phyloP scores from a whole-genome alignment of 2,888 invertebrate species.

The Epiblema foenella region DNA sequence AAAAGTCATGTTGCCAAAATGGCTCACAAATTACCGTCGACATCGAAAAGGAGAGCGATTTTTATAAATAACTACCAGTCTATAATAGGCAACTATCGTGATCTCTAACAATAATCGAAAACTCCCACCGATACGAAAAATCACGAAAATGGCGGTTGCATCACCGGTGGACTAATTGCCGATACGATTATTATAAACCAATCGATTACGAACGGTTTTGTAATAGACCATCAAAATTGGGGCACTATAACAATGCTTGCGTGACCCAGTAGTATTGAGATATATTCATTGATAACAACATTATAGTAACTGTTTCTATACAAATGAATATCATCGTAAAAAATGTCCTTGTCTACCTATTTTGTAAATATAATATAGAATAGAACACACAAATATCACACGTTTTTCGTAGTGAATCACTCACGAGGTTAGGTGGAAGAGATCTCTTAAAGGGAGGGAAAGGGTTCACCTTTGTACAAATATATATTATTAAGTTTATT shows the following conservation, averaged over 20 bases:
- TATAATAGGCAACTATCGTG: slow-evolving; percentile 66
- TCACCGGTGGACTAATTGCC: slow-evolving; percentile 72
- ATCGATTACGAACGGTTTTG: slow-evolving; percentile 71
- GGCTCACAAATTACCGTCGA: too few relatives aligned
- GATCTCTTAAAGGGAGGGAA: too few relatives aligned
- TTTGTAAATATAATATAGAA: too few relatives aligned
- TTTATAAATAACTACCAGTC: too few relatives aligned
- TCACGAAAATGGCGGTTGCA: slow-evolving; percentile 73
- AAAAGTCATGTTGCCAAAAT: too few relatives aligned
- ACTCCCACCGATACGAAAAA: slow-evolving; percentile 74
- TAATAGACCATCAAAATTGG: slow-evolving; percentile 51
- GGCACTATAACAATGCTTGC: slow-evolving; percentile 39
- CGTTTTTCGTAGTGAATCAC: not conserved
- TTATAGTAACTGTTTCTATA: not conserved
- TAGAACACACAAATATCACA: not conserved
- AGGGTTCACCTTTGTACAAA: too few relatives aligned
- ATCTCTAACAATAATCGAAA: slow-evolving; percentile 73
- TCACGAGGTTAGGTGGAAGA: too few relatives aligned
- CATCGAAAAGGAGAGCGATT: too few relatives aligned
- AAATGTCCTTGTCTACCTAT: too few relatives aligned
- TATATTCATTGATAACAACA: not conserved
- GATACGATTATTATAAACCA: slow-evolving; percentile 73
- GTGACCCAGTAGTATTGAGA: slow-evolving; percentile 30
- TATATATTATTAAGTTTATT: too few relatives aligned
- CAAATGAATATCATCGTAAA: not conserved